Evolutionary conservation across 2,113 vertebrate species (phyloP).

Genomic region (Thryonomys swinderianus): DNA sequence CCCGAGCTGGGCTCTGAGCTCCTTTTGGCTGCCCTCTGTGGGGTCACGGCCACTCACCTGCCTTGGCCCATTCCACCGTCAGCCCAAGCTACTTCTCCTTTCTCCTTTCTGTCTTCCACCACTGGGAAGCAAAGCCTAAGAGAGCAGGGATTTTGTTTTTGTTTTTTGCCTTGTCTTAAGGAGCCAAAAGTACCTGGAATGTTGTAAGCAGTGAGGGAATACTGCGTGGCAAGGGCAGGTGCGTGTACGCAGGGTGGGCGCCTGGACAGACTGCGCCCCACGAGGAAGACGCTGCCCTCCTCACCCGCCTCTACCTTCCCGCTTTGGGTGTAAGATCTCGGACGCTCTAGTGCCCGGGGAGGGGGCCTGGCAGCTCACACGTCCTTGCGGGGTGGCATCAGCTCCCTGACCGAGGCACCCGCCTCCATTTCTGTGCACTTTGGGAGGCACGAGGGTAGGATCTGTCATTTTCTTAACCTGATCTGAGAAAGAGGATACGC

Average conservation of each 20-base stretch:
- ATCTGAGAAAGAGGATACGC: background rate
- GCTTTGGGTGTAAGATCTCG: background rate
- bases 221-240: background rate
- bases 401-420: background rate
- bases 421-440: background rate
- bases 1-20: background rate
- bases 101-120: background rate
- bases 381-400: background rate
- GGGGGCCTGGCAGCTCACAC: background rate
- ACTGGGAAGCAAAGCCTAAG: background rate
- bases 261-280: background rate
- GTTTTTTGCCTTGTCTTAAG: background rate
- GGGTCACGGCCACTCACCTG: background rate
- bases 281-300: background rate
- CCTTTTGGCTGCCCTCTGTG: background rate
- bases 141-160: background rate
- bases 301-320: background rate
- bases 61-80: background rate
- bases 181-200: background rate
- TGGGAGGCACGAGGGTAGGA: background rate
- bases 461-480: slow-evolving; percentile 38
- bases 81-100: background rate
- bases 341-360: background rate
- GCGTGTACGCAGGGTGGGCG: background rate
- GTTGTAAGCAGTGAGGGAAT: background rate